These are phyloP conservation scores for Enteromius viviparus DNA, from an alignment of 2,797 vertebrate species.

Conservation along the genomic window DNA sequence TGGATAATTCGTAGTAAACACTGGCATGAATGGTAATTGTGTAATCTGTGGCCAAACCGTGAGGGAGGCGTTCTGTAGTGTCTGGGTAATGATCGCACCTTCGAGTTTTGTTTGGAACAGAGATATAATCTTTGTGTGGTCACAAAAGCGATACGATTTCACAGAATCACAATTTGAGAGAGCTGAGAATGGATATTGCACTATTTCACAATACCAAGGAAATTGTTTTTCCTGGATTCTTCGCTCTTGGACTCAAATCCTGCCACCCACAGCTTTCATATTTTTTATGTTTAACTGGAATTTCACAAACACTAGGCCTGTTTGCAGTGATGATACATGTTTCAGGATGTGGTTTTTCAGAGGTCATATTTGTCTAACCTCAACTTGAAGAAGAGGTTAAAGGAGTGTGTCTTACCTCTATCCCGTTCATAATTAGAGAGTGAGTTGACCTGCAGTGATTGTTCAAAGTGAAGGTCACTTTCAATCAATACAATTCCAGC, in stretches of 20 bases:
- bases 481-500: not conserved
- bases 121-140: not conserved
- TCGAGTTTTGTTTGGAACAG: not conserved
- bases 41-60: not conserved
- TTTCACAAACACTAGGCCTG: not conserved
- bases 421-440: not conserved
- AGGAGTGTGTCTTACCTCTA: not conserved
- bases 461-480: not conserved
- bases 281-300: slow-evolving; percentile 17
- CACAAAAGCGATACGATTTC: slow-evolving; percentile 4
- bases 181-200: not conserved
- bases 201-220: slow-evolving; percentile 47
- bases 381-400: not conserved
- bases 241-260: slow-evolving; percentile 32
- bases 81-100: not conserved
- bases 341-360: slow-evolving; percentile 17
- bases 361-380: slow-evolving; percentile 28
- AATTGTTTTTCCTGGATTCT: slow-evolving; percentile 47
- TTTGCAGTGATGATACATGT: not conserved
- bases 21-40: not conserved
- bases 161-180: not conserved
- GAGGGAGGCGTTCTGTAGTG: not conserved
- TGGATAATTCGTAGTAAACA: slow-evolving; percentile 46
- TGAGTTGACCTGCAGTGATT: slow-evolving; percentile 1
- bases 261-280: slow-evolving; percentile 11